phyloP scores from a whole-genome alignment of 1,140 invertebrate species.

The Drosophila leontia region DNA sequence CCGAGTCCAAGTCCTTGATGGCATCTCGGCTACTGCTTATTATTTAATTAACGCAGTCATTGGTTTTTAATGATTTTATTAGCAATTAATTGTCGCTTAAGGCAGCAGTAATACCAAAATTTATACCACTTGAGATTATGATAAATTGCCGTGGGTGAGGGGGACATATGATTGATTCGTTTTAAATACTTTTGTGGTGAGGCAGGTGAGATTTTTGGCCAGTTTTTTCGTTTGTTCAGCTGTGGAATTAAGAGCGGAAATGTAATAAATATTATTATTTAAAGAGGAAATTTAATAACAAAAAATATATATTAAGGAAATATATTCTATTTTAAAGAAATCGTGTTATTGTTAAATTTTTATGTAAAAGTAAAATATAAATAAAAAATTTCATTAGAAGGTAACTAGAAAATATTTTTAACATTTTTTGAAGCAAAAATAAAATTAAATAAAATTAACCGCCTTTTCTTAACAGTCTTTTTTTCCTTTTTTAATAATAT shows the following conservation, averaged over 20 bases:
- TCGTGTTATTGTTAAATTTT: no score
- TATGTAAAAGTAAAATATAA: no score
- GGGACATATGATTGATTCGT: constrained; percentile 8
- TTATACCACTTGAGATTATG: constrained; percentile 12
- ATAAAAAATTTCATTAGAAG: no score
- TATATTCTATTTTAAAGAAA: no score
- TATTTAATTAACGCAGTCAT: constrained; percentile 57
- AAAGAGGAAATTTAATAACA: no score
- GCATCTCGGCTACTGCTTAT: constrained; percentile 29
- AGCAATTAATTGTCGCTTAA: constrained; percentile 55
- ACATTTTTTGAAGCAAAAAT: neutral
- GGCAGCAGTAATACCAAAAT: constrained; percentile 17
- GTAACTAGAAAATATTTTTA: no score
- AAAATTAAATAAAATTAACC: neutral
- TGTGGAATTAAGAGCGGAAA: neutral
- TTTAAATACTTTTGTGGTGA: constrained; percentile 19
- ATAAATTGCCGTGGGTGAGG: constrained; percentile 1
- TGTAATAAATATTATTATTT: neutral
- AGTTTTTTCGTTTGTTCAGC: neutral
- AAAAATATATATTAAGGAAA: no score
- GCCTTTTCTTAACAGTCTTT: no score
- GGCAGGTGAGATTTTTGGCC: neutral
- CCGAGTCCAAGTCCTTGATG: constrained; percentile 33
- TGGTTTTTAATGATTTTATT: constrained; percentile 64
- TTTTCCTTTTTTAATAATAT: no score